Evolutionary conservation across 1,140 invertebrate genomes (phyloP).

Genomic region (Hyphantria cunea): DNA sequence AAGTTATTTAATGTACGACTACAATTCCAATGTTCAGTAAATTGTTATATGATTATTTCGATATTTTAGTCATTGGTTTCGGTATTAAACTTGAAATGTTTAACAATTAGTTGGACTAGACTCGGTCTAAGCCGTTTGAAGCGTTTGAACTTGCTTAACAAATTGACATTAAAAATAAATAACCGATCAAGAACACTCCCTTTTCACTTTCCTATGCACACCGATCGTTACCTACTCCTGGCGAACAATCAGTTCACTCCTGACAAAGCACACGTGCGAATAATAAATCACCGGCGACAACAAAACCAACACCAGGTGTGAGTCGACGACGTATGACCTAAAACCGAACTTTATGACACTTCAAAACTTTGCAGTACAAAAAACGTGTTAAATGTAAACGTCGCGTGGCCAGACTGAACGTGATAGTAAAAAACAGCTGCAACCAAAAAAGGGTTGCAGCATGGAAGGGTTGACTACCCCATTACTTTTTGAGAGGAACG

Average conservation of each 20-base stretch:
- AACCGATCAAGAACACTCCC: neutral
- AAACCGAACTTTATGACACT: constrained; percentile 16
- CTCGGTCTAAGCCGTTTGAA: no score
- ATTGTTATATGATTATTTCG: no score
- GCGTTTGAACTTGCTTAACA: neutral
- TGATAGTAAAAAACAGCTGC: constrained; percentile 66
- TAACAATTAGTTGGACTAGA: no score
- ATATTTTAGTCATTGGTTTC: no score
- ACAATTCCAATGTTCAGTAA: no score
- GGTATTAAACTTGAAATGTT: no score
- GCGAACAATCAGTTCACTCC: no score
- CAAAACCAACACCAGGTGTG: constrained; percentile 39
- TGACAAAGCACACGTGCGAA: constrained; percentile 4
- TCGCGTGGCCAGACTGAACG: constrained; percentile 53
- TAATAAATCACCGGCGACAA: constrained; percentile 3
- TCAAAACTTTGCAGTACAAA: constrained; percentile 34
- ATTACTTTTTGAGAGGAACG: constrained; percentile 34
- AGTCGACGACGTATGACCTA: constrained; percentile 10
- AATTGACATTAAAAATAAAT: neutral
- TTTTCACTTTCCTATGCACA: no score
- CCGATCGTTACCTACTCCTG: no score
- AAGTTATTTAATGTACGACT: no score
- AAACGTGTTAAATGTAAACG: constrained; percentile 47
- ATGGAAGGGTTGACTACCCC: constrained; percentile 60
- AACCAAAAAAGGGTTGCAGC: constrained; percentile 59